These are phyloP conservation scores for Pogonocherus hispidulus DNA, from an alignment of 2,888 invertebrate genomes.

Conservation along the genomic window DNA sequence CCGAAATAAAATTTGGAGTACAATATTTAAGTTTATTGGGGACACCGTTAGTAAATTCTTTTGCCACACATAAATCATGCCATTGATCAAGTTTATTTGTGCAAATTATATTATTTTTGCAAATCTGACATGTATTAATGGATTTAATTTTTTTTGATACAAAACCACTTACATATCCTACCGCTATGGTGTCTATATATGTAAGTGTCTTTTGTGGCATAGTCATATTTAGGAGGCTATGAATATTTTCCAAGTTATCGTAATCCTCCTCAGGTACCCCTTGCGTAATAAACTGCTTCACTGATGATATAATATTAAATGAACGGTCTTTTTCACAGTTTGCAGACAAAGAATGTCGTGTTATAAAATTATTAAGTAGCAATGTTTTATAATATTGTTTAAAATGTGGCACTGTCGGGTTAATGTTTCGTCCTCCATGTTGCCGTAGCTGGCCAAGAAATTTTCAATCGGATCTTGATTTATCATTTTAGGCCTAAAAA, in stretches of 20 bases:
- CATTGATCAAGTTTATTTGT: not conserved
- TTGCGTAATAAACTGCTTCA: not conserved
- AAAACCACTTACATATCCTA: conserved; percentile 7
- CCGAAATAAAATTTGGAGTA: conserved; percentile 1
- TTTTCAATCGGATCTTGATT: conserved; percentile 29
- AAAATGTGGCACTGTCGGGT: not conserved
- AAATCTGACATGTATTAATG: not conserved
- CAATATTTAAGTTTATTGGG: not conserved
- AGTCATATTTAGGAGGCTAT: not conserved
- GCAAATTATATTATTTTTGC: not conserved
- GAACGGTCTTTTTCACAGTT: not conserved
- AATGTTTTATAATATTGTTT: not conserved
- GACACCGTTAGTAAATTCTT: not conserved
- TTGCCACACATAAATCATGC: conserved; percentile 5
- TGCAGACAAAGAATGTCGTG: conserved; percentile 1
- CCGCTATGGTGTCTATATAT: not conserved
- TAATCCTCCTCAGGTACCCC: not conserved
- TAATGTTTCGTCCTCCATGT: conserved; percentile 22
- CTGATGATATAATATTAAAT: not conserved
- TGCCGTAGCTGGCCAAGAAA: conserved; percentile 16
- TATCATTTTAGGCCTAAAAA: not conserved
- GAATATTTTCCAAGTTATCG: not conserved
- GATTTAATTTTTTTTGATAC: not conserved
- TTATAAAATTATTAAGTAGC: not conserved
- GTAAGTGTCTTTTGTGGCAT: not conserved